Base-by-base conservation (phyloP, 2,797 vertebrate genomes). In the Delichon dasypus region DNA sequence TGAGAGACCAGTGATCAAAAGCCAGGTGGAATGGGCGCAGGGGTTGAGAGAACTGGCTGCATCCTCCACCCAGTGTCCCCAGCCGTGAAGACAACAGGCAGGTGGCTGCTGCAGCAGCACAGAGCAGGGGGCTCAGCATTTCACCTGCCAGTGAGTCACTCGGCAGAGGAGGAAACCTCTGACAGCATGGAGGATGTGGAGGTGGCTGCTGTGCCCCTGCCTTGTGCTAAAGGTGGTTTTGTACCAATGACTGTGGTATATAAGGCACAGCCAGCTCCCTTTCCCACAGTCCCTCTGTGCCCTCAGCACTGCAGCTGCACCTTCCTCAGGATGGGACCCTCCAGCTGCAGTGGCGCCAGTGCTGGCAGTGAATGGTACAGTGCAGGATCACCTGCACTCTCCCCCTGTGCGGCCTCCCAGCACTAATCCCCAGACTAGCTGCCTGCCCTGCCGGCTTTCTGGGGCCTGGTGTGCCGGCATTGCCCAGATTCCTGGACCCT, bases 261-360 rank as follows among this genome's bases (percentile, higher is more conserved):
- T 1, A 30, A 44, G 40, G 53, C 14, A 16, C 61, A 64, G 27
- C 13, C 4, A 3, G 21, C 11, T 30, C 54, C 60, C 10, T 47
- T 32, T 32, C 44, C 47, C 44, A 7, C 3, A 0, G 58, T 11
- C 21, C 50, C 15, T 8, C 44, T 3, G 1, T 70, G 18, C 5
- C 1, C 42, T 36, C 26, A 10, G 55, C 53, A 54, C 44, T 5
- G 3, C 1, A 1, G 57, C 44, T 3, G 0, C 80, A 22, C 70
- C 2, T 1, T 19, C 30, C 22, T 6, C n/a, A 29, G 50, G 17
- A 19, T 64, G 45, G 68, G 14, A 9, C 32, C 7, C 1, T 8
- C 17, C 0, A 0, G 40, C 74, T 58, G 55, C 0, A 0, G 38
- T 18, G 36, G 13, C 54, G 48, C 44, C 2, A 4, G 57, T 14